These are phyloP conservation scores for Drosophila oshimai DNA, from an alignment of 1,140 invertebrate species.

Conservation along the genomic window DNA sequence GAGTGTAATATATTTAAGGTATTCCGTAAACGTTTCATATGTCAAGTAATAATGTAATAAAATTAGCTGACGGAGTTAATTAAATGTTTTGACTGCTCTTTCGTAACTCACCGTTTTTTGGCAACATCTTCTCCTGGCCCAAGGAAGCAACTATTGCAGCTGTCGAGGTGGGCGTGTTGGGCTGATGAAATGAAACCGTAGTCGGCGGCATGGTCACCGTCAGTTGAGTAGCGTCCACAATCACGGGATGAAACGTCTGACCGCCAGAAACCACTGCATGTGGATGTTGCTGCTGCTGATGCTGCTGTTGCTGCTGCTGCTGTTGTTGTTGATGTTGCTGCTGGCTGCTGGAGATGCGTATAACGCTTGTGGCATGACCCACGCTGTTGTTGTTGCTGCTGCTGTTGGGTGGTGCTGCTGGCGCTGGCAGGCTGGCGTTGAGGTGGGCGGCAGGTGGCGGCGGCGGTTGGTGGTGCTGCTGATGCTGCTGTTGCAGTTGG, in stretches of 20 bases:
- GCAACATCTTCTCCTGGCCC: slow-evolving; percentile 65
- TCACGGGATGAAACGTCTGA: slow-evolving; percentile 87
- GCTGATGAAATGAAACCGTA: slow-evolving; percentile 67
- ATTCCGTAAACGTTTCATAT: no score
- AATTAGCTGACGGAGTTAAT: no score
- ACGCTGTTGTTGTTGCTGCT: slow-evolving; percentile 84
- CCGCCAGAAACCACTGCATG: slow-evolving; percentile 52
- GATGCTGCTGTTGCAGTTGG: slow-evolving; percentile 83
- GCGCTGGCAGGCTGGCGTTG: slow-evolving; percentile 52
- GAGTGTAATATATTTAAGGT: no score
- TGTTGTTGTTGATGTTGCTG: slow-evolving; percentile 63
- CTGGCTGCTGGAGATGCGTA: slow-evolving; percentile 89
- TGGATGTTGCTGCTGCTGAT: slow-evolving; percentile 39
- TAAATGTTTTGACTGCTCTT: no score
- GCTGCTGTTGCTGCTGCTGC: slow-evolving; percentile 41
- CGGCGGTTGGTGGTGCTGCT: slow-evolving; percentile 41
- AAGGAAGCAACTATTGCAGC: slow-evolving; percentile 15
- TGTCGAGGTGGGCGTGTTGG: slow-evolving; percentile 55
- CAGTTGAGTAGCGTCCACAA: slow-evolving; percentile 87
- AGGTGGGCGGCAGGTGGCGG: slow-evolving; percentile 66
- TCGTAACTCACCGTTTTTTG: slow-evolving; percentile 79
- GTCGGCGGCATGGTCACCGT: slow-evolving; percentile 76
- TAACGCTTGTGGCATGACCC: slow-evolving; percentile 88
- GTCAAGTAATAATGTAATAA: no score
- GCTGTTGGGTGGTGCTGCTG: slow-evolving; percentile 71